phyloP scores from a whole-genome alignment of 2,888 invertebrate genomes.

The Platycheirus rosarum region DNA sequence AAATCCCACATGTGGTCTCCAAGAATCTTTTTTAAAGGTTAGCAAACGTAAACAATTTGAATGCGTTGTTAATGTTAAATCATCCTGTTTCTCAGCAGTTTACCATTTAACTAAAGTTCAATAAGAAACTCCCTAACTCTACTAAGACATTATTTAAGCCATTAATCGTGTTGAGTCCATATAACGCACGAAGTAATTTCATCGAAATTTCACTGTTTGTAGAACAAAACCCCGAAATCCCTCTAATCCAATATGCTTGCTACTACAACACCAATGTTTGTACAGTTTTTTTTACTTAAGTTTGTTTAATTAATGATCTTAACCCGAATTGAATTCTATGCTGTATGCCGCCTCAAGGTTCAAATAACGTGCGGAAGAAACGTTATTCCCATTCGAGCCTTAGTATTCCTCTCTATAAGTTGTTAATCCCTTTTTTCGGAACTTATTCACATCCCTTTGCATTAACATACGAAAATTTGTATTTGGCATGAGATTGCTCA shows the following conservation, averaged over 20 bases:
- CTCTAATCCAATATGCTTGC: not conserved
- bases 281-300: constrained; percentile 14
- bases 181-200: not conserved
- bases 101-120: no score
- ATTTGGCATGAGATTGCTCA: constrained; percentile 31
- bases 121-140: no score
- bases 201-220: not conserved
- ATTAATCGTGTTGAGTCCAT: no score
- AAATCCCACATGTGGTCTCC: no score
- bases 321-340: constrained; percentile 1
- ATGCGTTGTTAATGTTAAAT: no score
- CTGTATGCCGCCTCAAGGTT: constrained; percentile 16
- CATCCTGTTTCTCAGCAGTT: no score
- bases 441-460: constrained; percentile 33
- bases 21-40: no score
- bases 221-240: not conserved
- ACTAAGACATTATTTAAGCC: no score
- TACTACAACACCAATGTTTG: not conserved
- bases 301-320: constrained; percentile 51
- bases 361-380: constrained; percentile 19
- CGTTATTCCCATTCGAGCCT: constrained; percentile 3
- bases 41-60: no score
- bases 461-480: constrained; percentile 51
- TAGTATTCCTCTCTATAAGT: not conserved
- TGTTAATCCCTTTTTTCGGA: constrained; percentile 46